Evolutionary conservation across 1,140 invertebrate genomes (phyloP).

Genomic region (Drosophila hydei): DNA sequence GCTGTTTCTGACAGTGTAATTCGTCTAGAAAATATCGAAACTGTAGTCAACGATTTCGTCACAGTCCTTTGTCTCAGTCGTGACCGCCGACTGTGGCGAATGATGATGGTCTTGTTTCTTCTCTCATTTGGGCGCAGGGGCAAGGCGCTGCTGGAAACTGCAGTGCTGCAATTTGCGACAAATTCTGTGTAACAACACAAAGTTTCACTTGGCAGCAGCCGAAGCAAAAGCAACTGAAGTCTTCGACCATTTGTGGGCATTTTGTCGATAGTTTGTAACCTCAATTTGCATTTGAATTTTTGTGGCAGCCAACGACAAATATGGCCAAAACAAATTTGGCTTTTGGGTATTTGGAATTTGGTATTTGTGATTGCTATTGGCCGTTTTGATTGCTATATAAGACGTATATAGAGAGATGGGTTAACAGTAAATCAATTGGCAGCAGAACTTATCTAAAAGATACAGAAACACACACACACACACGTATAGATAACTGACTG

Average conservation of each 20-base stretch:
- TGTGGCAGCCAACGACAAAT: slow-evolving; percentile 29
- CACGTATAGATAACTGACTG: not conserved
- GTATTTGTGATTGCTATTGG: slow-evolving; percentile 40
- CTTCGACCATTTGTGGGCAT: slow-evolving; percentile 46
- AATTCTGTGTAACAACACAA: slow-evolving; percentile 39
- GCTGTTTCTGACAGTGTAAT: not conserved
- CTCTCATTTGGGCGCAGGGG: not conserved
- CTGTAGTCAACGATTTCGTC: slow-evolving; percentile 35
- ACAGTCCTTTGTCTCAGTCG: slow-evolving; percentile 50
- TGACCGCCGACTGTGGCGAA: slow-evolving; percentile 43
- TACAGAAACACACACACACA: not conserved
- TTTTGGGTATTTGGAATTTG: slow-evolving; percentile 6
- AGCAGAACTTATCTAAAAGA: slow-evolving; percentile 23
- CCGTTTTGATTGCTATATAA: slow-evolving; percentile 52
- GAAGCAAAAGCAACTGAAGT: not conserved
- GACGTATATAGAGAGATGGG: slow-evolving; percentile 16
- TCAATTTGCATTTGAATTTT: slow-evolving; percentile 58
- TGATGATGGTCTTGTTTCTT: slow-evolving; percentile 26
- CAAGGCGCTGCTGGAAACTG: slow-evolving; percentile 30
- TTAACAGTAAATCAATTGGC: slow-evolving; percentile 77
- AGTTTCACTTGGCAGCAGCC: slow-evolving; percentile 48
- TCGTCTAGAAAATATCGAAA: not conserved
- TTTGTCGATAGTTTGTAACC: slow-evolving; percentile 51
- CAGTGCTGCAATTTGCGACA: slow-evolving; percentile 73
- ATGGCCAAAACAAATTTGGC: slow-evolving; percentile 51